Evolutionary conservation across 2,113 vertebrate species (phyloP), one percentile per base, ranked within the genome.

Genomic region (Dasypus novemcinctus): DNA sequence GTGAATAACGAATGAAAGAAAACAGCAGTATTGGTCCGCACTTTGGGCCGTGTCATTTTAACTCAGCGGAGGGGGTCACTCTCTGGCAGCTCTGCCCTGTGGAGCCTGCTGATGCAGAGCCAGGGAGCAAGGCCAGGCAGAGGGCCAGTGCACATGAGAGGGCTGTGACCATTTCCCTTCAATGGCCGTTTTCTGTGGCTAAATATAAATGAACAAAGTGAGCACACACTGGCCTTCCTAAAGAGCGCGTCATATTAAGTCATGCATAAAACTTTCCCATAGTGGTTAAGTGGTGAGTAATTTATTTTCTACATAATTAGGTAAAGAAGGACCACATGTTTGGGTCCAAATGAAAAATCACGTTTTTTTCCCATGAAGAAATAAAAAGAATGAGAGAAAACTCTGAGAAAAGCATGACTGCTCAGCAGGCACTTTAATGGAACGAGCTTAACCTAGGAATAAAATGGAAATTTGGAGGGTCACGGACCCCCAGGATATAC

Each of bases 371-470:
- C 69, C 31, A 25, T 49, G 61, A 84, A 76, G 27, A 85, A 69
- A 36, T 54, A 15, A 27, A 90, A 92, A 7, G 27, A 92, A 96
- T 29, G 38, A 79, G 33, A 85, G 57, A 92, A 87, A 72, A 81
- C 6, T 83, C 36, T 33, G 18, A 83, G 29, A 49, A 87, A 95
- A 81, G 15, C 8, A 18, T 66, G 49, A 38, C 18, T 68, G 52
- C 11, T 78, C n/a, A 46, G 5, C 41, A 66, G 64, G 1, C 14
- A 66, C 25, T 71, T 36, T 31, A 38, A 75, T 14, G 64, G 31
- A 36, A 49, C 17, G 25, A 86, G 88, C 2, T 38, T 38, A 85
- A 91, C 11, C 5, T 41, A 27, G 86, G 46, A 87, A 59, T 90
- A 29, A 63, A 57, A 76, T 64, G 46, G 57, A 71, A 76, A 52